Evolutionary conservation across 2,797 vertebrate genomes (phyloP).

Genomic region (Sarcoramphus papa): DNA sequence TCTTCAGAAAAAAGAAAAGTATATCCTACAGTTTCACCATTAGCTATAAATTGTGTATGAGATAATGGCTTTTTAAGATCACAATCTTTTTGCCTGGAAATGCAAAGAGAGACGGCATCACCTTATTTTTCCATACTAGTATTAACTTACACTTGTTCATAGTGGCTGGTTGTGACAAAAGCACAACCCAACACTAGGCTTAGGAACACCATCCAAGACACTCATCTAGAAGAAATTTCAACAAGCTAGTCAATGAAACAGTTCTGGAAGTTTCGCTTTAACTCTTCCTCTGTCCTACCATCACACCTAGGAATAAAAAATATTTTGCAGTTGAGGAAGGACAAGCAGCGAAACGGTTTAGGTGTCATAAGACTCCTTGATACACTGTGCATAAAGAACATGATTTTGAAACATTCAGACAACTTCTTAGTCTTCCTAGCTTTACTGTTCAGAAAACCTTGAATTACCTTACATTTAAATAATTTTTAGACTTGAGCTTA

Average conservation of each 20-base stretch:
- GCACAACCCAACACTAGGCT: neutral
- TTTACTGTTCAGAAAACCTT: neutral
- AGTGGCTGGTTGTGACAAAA: neutral
- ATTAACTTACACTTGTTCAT: neutral
- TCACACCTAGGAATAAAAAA: neutral
- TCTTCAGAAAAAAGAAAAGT: neutral
- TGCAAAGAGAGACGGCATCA: neutral
- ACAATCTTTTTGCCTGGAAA: neutral
- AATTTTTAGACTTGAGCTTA: neutral
- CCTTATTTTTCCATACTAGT: neutral
- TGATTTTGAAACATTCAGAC: neutral
- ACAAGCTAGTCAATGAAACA: neutral
- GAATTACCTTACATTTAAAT: neutral
- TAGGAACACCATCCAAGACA: neutral
- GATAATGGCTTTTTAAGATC: neutral
- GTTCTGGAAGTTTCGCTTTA: neutral
- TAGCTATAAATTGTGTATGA: neutral
- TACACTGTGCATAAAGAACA: neutral
- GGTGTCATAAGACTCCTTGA: neutral
- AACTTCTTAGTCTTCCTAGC: neutral
- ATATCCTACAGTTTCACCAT: neutral
- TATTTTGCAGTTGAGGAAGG: neutral
- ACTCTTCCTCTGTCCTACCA: neutral
- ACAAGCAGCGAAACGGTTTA: neutral
- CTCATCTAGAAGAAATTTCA: neutral